phyloP scores from a whole-genome alignment of 2,113 vertebrate species.

The Prinia subflava region DNA sequence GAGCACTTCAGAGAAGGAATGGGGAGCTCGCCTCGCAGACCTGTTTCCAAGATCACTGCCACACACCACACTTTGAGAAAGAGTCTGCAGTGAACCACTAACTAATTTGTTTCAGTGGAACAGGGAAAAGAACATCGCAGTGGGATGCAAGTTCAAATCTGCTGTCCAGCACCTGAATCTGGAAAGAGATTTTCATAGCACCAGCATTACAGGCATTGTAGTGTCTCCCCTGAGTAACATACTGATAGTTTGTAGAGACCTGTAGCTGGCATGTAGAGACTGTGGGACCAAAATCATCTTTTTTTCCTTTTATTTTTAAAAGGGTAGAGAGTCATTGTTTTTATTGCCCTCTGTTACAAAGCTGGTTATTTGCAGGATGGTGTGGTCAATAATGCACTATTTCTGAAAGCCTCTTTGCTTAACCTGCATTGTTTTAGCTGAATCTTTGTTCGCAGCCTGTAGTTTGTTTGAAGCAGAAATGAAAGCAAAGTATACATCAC shows the following conservation, averaged over 20 bases:
- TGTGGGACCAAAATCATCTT: not conserved
- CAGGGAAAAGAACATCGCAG: slow-evolving; percentile 17
- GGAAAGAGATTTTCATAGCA: not conserved
- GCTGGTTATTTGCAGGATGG: not conserved
- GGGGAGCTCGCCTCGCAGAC: not conserved
- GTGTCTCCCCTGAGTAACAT: not conserved
- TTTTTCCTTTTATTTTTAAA: not conserved
- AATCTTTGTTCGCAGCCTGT: not conserved
- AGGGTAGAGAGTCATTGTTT: not conserved
- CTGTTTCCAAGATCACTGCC: not conserved
- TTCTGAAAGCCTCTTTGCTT: not conserved
- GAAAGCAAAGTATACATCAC: not conserved
- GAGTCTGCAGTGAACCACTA: slow-evolving; percentile 7
- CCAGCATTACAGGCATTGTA: not conserved
- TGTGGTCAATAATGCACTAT: not conserved
- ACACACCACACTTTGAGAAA: slow-evolving; percentile 11
- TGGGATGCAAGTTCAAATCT: slow-evolving; percentile 48
- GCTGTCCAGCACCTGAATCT: slow-evolving; percentile 33
- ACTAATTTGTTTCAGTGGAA: slow-evolving; percentile 44
- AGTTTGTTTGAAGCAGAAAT: not conserved
- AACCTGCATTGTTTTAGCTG: not conserved
- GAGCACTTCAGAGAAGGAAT: not conserved
- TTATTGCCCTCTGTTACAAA: not conserved
- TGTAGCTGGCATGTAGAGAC: not conserved
- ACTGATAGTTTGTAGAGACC: not conserved